Evolutionary conservation across 2,888 invertebrate species (phyloP).

Genomic region (Ornithoptera alexandrae): DNA sequence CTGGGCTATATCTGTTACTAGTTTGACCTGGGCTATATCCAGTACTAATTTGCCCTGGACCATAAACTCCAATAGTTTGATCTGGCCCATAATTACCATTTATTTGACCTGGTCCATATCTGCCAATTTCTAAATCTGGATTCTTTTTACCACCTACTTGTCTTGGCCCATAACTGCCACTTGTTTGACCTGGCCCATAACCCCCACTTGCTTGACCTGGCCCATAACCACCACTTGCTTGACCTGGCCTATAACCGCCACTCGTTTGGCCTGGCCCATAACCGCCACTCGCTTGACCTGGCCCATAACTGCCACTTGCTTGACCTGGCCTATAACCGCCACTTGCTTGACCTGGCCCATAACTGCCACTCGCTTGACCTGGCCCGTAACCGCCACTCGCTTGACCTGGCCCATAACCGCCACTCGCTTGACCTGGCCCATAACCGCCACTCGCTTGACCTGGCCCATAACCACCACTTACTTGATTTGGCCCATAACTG

Average conservation of each 20-base stretch:
- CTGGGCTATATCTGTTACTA: background rate
- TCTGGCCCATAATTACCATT: background rate
- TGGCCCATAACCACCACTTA: slow-evolving; percentile 27
- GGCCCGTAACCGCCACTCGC: slow-evolving; percentile 11
- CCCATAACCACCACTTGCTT: background rate
- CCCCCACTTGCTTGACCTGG: too few species aligned
- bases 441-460: slow-evolving; percentile 24
- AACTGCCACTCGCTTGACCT: slow-evolving; percentile 14
- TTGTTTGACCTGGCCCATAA: background rate
- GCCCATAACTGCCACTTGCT: slow-evolving; percentile 25
- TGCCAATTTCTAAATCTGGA: background rate
- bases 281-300: slow-evolving; percentile 24
- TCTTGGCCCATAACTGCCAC: background rate
- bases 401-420: slow-evolving; percentile 29
- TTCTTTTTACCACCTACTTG: background rate
- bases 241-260: background rate
- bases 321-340: slow-evolving; percentile 28
- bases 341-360: slow-evolving; percentile 26
- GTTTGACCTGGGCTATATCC: background rate
- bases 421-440: slow-evolving; percentile 8
- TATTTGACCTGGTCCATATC: background rate
- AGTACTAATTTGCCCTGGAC: background rate
- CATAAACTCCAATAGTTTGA: too few species aligned
- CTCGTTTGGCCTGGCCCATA: slow-evolving; percentile 21
- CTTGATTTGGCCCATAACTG: slow-evolving; percentile 30